phyloP scores from a whole-genome alignment of 2,888 invertebrate genomes.

The Drosophila austrosaltans region DNA sequence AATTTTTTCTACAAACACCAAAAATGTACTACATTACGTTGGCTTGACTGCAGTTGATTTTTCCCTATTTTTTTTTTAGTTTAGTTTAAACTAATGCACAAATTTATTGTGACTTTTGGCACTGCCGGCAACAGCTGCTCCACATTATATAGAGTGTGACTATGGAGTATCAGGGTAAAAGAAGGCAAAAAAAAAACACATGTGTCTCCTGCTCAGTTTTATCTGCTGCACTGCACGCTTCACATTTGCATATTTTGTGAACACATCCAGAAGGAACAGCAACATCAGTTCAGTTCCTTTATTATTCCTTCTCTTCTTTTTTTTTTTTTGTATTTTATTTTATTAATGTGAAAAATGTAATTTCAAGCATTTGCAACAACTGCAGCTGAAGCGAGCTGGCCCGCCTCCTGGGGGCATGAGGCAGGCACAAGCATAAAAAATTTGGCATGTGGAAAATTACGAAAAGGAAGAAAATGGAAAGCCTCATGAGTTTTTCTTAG shows the following conservation, averaged over 20 bases:
- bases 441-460: slow-evolving; percentile 62
- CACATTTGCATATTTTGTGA: slow-evolving; percentile 69
- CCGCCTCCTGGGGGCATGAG: slow-evolving; percentile 4
- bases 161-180: slow-evolving; percentile 30
- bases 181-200: slow-evolving; percentile 25
- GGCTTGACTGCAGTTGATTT: slow-evolving; percentile 22
- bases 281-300: slow-evolving; percentile 43
- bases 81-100: slow-evolving; percentile 61
- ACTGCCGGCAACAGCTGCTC: slow-evolving; percentile 73
- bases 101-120: slow-evolving; percentile 79
- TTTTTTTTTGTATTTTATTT: slow-evolving; percentile 57
- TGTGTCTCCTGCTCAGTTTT: slow-evolving; percentile 64
- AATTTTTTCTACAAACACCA: slow-evolving; percentile 10
- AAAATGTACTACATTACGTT: slow-evolving; percentile 5
- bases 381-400: slow-evolving; percentile 17
- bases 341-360: slow-evolving; percentile 76
- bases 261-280: slow-evolving; percentile 21
- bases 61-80: too few species aligned
- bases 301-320: slow-evolving; percentile 12
- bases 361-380: slow-evolving; percentile 60
- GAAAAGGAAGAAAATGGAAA: slow-evolving; percentile 13
- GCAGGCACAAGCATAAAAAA: slow-evolving; percentile 33
- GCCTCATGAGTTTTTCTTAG: slow-evolving; percentile 27
- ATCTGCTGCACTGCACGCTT: slow-evolving; percentile 72
- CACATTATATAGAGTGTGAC: slow-evolving; percentile 64